Evolutionary conservation across 2,888 invertebrate species (phyloP).

Genomic region (Eudiplozoon nipponicum): DNA sequence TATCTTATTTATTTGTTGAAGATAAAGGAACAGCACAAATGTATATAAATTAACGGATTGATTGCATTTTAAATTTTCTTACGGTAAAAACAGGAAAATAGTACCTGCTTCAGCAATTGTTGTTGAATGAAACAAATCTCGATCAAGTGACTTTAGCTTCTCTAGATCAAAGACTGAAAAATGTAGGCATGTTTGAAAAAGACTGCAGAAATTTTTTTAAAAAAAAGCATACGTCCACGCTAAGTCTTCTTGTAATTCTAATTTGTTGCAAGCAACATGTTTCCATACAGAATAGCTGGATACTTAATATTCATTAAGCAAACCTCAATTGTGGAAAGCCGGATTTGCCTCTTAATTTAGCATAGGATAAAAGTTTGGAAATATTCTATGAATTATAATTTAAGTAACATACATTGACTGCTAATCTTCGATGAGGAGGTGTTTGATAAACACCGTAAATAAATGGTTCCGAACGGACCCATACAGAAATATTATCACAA

Average conservation of each 20-base stretch:
- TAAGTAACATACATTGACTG: slow-evolving; percentile 17
- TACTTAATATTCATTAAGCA: slow-evolving; percentile 11
- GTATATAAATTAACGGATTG: slow-evolving; percentile 21
- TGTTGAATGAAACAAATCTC: too few relatives aligned
- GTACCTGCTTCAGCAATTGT: too few relatives aligned
- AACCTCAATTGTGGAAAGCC: slow-evolving; percentile 26
- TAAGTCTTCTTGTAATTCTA: slow-evolving; percentile 25
- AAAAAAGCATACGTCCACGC: slow-evolving; percentile 26
- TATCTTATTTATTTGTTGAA: slow-evolving; percentile 26
- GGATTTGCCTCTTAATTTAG: slow-evolving; percentile 23
- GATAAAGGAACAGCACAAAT: slow-evolving; percentile 26
- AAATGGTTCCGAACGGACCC: slow-evolving; percentile 27
- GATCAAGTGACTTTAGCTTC: too few relatives aligned
- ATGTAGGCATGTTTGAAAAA: too few relatives aligned
- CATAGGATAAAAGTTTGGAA: slow-evolving; percentile 26
- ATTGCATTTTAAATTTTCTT: too few relatives aligned
- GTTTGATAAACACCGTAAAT: slow-evolving; percentile 26
- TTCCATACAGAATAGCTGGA: slow-evolving; percentile 27
- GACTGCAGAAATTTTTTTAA: not conserved
- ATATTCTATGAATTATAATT: too few relatives aligned
- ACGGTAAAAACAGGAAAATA: too few relatives aligned
- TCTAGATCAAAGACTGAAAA: too few relatives aligned
- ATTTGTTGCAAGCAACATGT: slow-evolving; percentile 27
- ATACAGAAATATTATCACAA: too few relatives aligned
- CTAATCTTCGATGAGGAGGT: slow-evolving; percentile 25